Conservation (phyloP, 2,888 invertebrate genomes). For the Poecilobothrus nobilitatus region DNA sequence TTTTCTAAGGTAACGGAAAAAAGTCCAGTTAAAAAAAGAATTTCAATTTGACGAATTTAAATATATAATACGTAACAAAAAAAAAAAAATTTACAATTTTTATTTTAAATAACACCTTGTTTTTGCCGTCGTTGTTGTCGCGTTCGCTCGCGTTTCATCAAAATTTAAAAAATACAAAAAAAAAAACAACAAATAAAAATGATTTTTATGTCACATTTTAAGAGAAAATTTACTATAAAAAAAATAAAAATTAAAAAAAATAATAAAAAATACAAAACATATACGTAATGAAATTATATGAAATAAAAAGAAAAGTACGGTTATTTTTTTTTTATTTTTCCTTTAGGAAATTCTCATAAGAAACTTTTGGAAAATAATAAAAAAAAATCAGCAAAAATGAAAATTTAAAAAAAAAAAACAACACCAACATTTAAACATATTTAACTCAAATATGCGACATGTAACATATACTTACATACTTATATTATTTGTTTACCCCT, state of each 20-base stretch:
- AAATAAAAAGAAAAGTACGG: neutral
- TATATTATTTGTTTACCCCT: neutral
- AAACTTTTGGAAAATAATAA: neutral
- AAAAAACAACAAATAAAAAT: too few species aligned
- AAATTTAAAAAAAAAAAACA: neutral
- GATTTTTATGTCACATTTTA: neutral
- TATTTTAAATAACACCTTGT: neutral
- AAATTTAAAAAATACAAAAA: too few species aligned
- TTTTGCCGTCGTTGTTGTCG: neutral
- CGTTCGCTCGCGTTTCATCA: conserved; percentile 1
- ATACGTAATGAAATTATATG: neutral
- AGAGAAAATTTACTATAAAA: neutral
- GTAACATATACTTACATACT: too few species aligned
- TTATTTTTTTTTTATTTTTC: too few species aligned
- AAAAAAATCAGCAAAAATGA: too few species aligned
- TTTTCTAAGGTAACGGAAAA: too few species aligned
- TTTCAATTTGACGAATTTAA: too few species aligned
- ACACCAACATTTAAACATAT: neutral
- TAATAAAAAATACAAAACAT: neutral
- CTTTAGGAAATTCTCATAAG: neutral
- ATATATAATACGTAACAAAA: too few species aligned
- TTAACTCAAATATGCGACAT: neutral
- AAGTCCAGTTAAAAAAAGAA: too few species aligned
- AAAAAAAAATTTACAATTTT: too few species aligned
- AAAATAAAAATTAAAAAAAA: neutral